phyloP scores from a whole-genome alignment of 2,113 vertebrate species.

The Equus quagga region DNA sequence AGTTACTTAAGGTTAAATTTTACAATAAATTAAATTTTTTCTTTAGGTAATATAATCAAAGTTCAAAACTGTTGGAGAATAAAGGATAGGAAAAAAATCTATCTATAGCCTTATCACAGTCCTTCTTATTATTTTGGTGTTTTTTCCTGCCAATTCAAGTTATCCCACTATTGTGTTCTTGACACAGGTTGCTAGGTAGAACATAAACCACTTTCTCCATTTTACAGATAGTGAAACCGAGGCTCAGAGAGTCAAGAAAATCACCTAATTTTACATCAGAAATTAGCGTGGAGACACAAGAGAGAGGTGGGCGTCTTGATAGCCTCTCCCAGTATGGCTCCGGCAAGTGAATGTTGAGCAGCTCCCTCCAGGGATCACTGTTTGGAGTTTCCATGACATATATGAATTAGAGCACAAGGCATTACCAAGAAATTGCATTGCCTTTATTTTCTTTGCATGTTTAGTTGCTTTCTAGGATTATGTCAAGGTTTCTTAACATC shows the following conservation, averaged over 20 bases:
- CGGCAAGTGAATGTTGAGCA: fast-evolving
- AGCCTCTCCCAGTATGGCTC: background rate
- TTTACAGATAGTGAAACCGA: background rate
- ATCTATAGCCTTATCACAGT: background rate
- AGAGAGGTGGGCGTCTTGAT: background rate
- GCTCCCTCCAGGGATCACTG: background rate
- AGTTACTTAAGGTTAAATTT: conserved; percentile 34
- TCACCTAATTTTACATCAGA: background rate
- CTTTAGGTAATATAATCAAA: background rate
- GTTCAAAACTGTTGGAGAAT: background rate
- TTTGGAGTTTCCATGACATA: background rate
- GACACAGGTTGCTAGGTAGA: background rate
- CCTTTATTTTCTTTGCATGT: conserved; percentile 42
- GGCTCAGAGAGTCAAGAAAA: background rate
- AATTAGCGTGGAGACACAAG: background rate
- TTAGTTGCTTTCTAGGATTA: background rate
- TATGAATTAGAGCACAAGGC: background rate
- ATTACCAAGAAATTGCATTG: background rate
- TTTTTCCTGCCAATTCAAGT: background rate
- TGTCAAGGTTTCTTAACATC: conserved; percentile 30
- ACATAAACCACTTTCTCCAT: background rate
- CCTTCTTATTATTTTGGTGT: background rate
- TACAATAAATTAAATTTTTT: background rate
- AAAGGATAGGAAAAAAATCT: background rate
- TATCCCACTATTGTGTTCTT: background rate